phyloP scores from a whole-genome alignment of 2,797 vertebrate species.

The Sphenopsis melanotis region DNA sequence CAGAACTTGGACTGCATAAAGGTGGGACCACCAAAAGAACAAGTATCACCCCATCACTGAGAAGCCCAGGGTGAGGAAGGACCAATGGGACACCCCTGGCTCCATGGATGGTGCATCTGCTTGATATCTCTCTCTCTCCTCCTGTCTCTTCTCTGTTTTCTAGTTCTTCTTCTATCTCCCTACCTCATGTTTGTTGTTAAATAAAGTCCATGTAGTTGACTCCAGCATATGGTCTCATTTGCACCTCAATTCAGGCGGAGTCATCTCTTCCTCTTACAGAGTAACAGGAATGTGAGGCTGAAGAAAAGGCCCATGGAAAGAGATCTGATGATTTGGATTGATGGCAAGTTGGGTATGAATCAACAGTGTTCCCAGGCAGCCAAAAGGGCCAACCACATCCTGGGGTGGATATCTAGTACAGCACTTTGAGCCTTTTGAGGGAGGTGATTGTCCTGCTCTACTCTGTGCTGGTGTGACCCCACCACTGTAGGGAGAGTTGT shows the following conservation, averaged over 20 bases:
- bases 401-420: not conserved
- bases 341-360: not conserved
- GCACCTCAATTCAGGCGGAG: not conserved
- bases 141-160: not conserved
- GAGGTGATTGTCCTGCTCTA: not conserved
- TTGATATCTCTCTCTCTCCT: not conserved
- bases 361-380: not conserved
- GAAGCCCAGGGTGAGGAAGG: not conserved
- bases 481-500: not conserved
- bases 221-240: not conserved
- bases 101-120: not conserved
- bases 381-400: not conserved
- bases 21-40: not conserved
- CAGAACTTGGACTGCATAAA: not conserved
- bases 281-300: not conserved
- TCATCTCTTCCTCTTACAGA: not conserved
- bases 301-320: not conserved
- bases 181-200: not conserved
- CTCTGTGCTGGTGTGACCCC: not conserved
- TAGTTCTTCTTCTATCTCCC: not conserved
- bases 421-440: not conserved
- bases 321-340: not conserved
- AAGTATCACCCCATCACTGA: fast-evolving
- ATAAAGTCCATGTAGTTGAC: not conserved
- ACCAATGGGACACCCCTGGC: not conserved